Base-by-base conservation (phyloP, 2,888 invertebrate genomes). In the Hipparchia sbordonii region DNA sequence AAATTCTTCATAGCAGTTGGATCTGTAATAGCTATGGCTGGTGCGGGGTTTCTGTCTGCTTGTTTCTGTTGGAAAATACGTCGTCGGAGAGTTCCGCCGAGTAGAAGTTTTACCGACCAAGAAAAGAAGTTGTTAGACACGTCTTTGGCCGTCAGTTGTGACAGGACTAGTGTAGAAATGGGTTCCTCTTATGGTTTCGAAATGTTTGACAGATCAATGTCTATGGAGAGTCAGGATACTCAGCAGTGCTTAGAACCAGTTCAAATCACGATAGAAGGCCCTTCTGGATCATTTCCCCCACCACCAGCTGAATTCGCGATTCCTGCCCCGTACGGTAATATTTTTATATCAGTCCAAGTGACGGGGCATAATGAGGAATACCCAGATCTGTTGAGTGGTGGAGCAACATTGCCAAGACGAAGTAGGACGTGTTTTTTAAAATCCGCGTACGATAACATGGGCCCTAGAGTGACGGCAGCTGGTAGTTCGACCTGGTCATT, bases 391-490 rank as follows among this genome's bases (percentile, higher is more conserved):
- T 90, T 97, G 78, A 97, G 89, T 65, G 87, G 89, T 77, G 87
- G 90, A 23, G 82, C 91, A 39, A 90, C 94, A 71, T 78, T 94
- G 63, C 95, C 95, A 1, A 88, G 95, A 70, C 87, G 95, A 72
- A 92, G 91, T 83, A 89, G 88, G 71, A 92, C 91, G 23, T 94
- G 91, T 82, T 95, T 91, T 84, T 86, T 95, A 69, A 95, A 94
- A 85, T 95, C 96, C 70, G 96, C 96, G 76, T 98, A 98, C 87
- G 98, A 98, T 91, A 98, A 98, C 90, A 97, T 98, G 96, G 98
- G 98, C 7, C 97, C 97, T 70, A 95, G 98, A 77, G 97, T 98
- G 69, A 98, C 98, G 9, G 97, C 97, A 54, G 97, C 97, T 76
- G 98, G 98, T 66, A 97, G 97, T 86, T 98, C 98, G 8, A 97